Evolutionary conservation across 2,113 vertebrate genomes (phyloP), one percentile per base, ranked within the genome.

Genomic region (Rissa tridactyla): DNA sequence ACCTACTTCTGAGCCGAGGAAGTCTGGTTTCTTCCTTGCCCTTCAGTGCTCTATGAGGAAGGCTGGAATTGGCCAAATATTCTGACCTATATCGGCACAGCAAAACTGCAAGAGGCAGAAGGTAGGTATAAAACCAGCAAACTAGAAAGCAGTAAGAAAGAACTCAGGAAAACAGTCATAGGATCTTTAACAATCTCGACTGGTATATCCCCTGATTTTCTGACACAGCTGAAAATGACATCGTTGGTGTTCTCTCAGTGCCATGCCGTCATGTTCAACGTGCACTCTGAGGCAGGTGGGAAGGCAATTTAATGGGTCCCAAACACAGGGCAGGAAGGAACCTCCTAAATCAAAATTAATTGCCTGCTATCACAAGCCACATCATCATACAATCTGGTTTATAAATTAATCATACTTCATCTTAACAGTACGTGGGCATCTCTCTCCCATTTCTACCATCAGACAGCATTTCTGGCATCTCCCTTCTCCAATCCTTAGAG

Each of bases 301-400:
- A 75, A 94, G 52, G 65, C 5, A 49, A 69, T 64, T 75, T 76
- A 90, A 79, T 66, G 29, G 94, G 72, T 83, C 46, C 20, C 79
- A 93, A 94, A 83, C 58, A 86, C 34, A n/a, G 80, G 58, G 82
- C 4, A 6, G 62, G 62, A 86, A 77, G 36, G 27, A 95, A 66
- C 18, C 68, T 95, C 68, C 86, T 93, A 93, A 94, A 96, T 90
- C 62, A 96, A 90, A 95, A 92, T 70, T 80, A 94, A 96, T 86
- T 92, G 79, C 82, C 79, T 96, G 88, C 79, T 94, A 88, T 86
- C 88, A 83, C 58, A 86, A 93, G 71, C 21, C 83, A 83, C 86
- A 88, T 96, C 95, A 95, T 90, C 71, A 54, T 57, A 69, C 54
- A 88, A 66, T 73, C 71, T 49, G 75, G 26, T 81, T 97, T 92